These are phyloP conservation scores for Phataginus tetradactyla DNA, from an alignment of 2,797 vertebrate genomes.

Conservation along the genomic window DNA sequence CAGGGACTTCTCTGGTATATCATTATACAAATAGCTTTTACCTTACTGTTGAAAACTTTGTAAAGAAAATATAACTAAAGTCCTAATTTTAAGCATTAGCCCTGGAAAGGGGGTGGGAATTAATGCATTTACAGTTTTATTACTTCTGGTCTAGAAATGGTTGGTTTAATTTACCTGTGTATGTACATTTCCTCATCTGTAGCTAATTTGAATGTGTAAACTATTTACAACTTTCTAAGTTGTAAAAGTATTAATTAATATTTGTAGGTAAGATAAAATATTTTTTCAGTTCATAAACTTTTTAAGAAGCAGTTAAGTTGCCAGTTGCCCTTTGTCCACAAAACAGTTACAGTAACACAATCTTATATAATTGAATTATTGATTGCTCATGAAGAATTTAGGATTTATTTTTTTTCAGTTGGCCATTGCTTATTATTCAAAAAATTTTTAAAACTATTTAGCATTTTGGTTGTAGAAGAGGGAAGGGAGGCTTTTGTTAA, in stretches of 20 bases:
- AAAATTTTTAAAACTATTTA: background rate
- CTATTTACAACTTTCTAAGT: conserved; percentile 33
- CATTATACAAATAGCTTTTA: conserved; percentile 9
- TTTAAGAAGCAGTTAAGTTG: background rate
- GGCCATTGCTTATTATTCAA: background rate
- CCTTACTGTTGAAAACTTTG: background rate
- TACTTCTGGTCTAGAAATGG: conserved; percentile 18
- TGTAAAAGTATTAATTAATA: conserved; percentile 23
- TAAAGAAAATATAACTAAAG: conserved; percentile 9
- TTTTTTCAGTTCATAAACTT: background rate
- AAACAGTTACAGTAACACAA: background rate
- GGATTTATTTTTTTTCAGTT: background rate
- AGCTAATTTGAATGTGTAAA: conserved; percentile 50
- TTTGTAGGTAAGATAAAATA: background rate
- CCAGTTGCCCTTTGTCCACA: background rate
- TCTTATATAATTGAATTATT: background rate
- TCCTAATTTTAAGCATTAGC: conserved; percentile 6
- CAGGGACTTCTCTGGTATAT: background rate
- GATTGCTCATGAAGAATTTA: background rate
- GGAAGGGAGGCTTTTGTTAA: background rate
- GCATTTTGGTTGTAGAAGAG: background rate
- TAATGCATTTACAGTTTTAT: conserved; percentile 37
- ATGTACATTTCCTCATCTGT: conserved; percentile 39
- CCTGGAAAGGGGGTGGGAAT: background rate
- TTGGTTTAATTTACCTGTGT: conserved; percentile 20